Evolutionary conservation across 53 echinoderm and acorn worm species (phyloP).

Genomic region (Luidia sarsii): DNA sequence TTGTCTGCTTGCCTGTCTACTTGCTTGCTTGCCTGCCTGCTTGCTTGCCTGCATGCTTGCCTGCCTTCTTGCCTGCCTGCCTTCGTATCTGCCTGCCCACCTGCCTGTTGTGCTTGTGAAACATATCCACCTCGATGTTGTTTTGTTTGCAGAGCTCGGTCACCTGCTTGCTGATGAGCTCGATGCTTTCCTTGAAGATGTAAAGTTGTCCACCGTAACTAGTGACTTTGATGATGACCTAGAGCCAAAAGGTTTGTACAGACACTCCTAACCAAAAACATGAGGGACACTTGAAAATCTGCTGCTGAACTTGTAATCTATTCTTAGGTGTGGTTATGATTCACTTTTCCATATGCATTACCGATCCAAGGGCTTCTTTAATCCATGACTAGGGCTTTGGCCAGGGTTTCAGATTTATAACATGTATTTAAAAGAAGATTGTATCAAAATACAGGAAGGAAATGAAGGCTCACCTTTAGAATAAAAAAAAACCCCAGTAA

Average conservation of each 20-base stretch:
- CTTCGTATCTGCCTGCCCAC: background rate
- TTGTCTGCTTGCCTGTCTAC: too few relatives aligned
- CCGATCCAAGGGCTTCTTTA: too few relatives aligned
- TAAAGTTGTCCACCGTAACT: slow-evolving; percentile 88
- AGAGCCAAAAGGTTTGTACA: slow-evolving; percentile 76
- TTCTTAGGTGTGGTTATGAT: too few relatives aligned
- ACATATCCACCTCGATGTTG: slow-evolving; percentile 40
- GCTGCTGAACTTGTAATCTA: background rate
- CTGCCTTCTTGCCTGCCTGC: background rate
- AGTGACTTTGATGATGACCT: slow-evolving; percentile 90
- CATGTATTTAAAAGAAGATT: too few relatives aligned
- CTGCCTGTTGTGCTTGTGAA: slow-evolving; percentile 2
- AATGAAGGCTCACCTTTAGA: too few relatives aligned
- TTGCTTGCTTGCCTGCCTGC: too few relatives aligned
- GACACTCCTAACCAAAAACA: background rate
- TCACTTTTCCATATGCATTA: too few relatives aligned
- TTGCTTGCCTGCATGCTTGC: background rate
- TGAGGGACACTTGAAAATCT: background rate
- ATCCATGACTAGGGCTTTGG: too few relatives aligned
- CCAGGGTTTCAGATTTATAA: too few relatives aligned
- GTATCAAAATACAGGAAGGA: too few relatives aligned
- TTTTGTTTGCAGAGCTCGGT: slow-evolving; percentile 72
- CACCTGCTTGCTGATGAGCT: slow-evolving; percentile 79
- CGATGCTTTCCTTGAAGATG: slow-evolving; percentile 90
- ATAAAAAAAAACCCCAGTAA: too few relatives aligned